Base-by-base conservation (phyloP, 2,113 vertebrate species). In the Columbina picui region DNA sequence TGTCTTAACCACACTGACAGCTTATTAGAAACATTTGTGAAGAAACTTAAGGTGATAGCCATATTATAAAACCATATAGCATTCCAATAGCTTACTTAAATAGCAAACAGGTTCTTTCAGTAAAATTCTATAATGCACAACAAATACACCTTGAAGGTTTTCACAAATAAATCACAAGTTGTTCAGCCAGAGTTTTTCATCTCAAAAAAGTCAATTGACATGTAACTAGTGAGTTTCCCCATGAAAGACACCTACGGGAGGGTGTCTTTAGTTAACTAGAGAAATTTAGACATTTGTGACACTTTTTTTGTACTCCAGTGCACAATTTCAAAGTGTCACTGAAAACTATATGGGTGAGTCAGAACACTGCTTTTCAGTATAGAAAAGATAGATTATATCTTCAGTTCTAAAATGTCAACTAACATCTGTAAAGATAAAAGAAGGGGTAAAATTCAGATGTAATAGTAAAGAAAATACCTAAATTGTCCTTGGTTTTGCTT, bases 401-500 rank as follows among this genome's bases (percentile, higher is more conserved):
- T 88, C 50, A 38, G 19, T 63, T 53, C n/a, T 76, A 43, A 89
- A 82, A 89, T 59, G 30, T 49, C 38, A 91, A 69, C 29, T 61
- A 82, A 59, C 19, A 43, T 30, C 38, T 67, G 10, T 30, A 55
- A 67, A 45, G 17, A 45, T 0, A 76, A 57, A 1, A 79, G 11
- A 10, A 49, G 25, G 7, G 30, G 5, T 86, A 60, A 89, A 61
- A 75, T 38, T 57, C 45, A 38, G 14, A 9, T 50, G 21, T 32
- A 74, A 55, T 39, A 20, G 4, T 47, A 92, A 79, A 77, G 70
- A 30, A 13, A 68, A 12, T 88, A 99, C 99, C 99, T 94, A 99
- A 98, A 64, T 98, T 98, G 83, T 99, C 99, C 94, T 99, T 99
- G 70, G 99, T 99, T 97, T 99, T 99, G 98, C 99, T 99, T 83